Percentiles rank a stretch among this genome's conserved stretches.
Evolutionary conservation across 2,888 invertebrate species (phyloP).

Genomic region (Horisme vitalbata): DNA sequence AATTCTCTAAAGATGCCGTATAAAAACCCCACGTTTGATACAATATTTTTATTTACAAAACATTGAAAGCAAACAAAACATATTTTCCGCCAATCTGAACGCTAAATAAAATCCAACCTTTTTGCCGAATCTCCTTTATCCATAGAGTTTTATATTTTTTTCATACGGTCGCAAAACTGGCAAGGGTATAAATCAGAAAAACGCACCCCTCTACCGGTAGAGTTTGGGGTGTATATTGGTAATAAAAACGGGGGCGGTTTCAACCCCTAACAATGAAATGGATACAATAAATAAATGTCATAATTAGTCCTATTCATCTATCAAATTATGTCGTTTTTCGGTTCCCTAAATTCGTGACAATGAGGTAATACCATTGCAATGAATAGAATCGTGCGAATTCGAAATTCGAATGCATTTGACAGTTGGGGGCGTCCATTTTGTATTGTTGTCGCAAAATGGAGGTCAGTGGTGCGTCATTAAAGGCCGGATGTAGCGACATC

Average conservation of each 20-base stretch:
- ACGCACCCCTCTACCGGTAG: constrained; percentile 52
- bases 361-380: constrained; percentile 39
- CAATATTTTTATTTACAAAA: constrained; percentile 39
- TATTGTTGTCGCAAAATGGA: constrained; percentile 59
- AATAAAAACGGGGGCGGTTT: constrained; percentile 64
- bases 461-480: constrained; percentile 40
- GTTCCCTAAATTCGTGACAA: constrained; percentile 51
- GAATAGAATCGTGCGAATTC: constrained; percentile 58
- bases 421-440: constrained; percentile 65
- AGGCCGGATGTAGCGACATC: constrained; percentile 35
- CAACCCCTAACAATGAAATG: constrained; percentile 61
- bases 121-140: constrained; percentile 37
- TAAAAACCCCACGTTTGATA: constrained; percentile 39
- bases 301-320: constrained; percentile 77
- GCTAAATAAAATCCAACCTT: constrained; percentile 35
- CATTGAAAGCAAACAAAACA: constrained; percentile 37
- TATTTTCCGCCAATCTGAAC: constrained; percentile 51
- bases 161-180: constrained; percentile 44
- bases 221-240: constrained; percentile 58
- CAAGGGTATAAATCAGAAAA: constrained; percentile 59
- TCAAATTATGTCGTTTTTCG: constrained; percentile 66
- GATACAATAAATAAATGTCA: constrained; percentile 77
- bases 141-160: constrained; percentile 22
- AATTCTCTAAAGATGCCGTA: too few species aligned
- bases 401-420: constrained; percentile 56